Base-by-base conservation (phyloP, 1,140 invertebrate genomes). In the Bombyx mandarina region DNA sequence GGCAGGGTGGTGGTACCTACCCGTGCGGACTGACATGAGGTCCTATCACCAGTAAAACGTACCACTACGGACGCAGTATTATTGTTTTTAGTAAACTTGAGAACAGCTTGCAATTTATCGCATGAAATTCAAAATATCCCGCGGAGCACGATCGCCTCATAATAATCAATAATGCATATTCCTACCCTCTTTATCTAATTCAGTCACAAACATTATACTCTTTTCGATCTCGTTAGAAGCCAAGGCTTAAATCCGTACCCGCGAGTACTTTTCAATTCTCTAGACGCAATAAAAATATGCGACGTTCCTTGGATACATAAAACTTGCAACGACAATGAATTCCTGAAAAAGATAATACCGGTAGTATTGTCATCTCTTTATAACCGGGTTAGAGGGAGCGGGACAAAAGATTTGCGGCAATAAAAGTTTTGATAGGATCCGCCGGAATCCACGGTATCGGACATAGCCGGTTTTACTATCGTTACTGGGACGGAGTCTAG, bases 251-350 rank as follows among this genome's bases (percentile, higher is more conserved):
- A 35, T 35, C 26, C 26, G 26, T 35, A 35, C 26, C 26, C 26
- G 4, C 26, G 26, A 35, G 26, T 35, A 35, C 71, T 78, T 81
- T 81, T 83, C 80, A 83, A 83, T 83, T 74, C 67, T 69, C 69
- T 61, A 76, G 77, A 79, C 63, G 79, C 75, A 85, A 85, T 85
- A 82, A 85, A 85, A 85, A 82, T 85, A 82, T 85, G 78, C 74
- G 61, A 77, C 69, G 70, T 67, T 71, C 69, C 67, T 67, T 67
- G 67, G 67, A 69, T 63, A 66, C 79, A 85, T 85, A 85, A 85
- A 85, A 82, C 75, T 79, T 57, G 66, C 68, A 70, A 79, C 77
- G 79, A 82, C 82, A 80, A 80, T 82, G 79, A 82, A 85, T 85
- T 78, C 72, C 73, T 79, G 77, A 81, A 85, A 85, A 82, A 82